Evolutionary conservation across 2,888 invertebrate species (phyloP), one percentile per base, ranked within the genome.

Genomic region (Hoplodrina blanda): DNA sequence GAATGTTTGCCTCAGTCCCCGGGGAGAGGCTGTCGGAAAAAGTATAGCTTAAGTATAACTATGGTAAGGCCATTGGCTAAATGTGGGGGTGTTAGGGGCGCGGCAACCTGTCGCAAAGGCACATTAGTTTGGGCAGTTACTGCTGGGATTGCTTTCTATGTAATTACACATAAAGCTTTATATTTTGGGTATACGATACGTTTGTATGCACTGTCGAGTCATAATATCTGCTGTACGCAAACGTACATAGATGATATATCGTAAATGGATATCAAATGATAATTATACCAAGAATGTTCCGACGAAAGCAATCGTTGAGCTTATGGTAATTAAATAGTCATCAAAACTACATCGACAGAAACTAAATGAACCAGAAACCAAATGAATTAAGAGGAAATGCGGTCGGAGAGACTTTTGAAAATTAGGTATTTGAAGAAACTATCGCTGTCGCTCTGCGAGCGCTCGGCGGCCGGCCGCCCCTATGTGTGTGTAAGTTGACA

Each of bases 121-220:
- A 75, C 80, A 83, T 83, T 75, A 79, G 60, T 65, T 63, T 11
- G 33, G 55, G 53, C 65, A 49, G 67, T 70, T 62, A 71, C 33
- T 49, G 62, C 30, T 55, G 71, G 55, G 69, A 71, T 83, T 73
- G 74, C 64, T 68, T 76, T 69, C 68, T 67, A 59, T 70, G 57
- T 71, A 66, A 74, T 69, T 75, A 74, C 13, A 57, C 50, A 75
- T 2, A 56, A 61, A 46, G 49, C 50, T 52, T 73, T 55, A 33
- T 30, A 55, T 52, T 73, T 55, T 44, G 49, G 53, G 30, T 25
- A 57, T 49, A 57, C 56, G 46, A 46, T 57, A 73, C n/a, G n/a
- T 11, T 25, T 50, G 7, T 17, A 54, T 15, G 17, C 13, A 60
- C 33, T 17, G 6, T n/a, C 19, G 2, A 41, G 2, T 11, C 37